Conservation (phyloP, 1,140 invertebrate species). For the Limonius californicus region DNA sequence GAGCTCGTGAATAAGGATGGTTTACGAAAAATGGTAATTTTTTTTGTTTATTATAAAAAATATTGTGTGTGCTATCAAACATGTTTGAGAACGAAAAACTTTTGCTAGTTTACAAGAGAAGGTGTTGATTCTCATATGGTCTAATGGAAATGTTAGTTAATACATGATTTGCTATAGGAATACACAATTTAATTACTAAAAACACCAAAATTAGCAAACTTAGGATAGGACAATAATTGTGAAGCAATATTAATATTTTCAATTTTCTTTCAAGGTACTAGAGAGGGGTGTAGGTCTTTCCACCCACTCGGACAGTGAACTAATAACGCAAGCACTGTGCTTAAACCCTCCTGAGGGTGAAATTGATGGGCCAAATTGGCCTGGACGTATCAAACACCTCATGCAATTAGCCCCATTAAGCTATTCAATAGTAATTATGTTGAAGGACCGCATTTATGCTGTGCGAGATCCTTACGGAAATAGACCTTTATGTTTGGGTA, state of each 20-base stretch:
- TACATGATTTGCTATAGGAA: too few species aligned
- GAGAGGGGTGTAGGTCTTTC: conserved; percentile 87
- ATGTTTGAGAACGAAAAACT: too few species aligned
- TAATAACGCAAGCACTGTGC: conserved; percentile 93
- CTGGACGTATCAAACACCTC: conserved; percentile 82
- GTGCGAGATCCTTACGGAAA: conserved; percentile 95
- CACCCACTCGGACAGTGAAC: conserved; percentile 91
- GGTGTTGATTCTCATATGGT: too few species aligned
- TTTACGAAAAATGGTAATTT: conserved; percentile 66
- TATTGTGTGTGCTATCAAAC: too few species aligned
- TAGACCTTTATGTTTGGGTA: conserved; percentile 89
- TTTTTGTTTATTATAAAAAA: not conserved
- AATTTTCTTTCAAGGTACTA: too few species aligned
- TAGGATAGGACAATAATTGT: not conserved
- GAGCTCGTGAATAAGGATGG: conserved; percentile 91
- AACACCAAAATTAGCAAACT: too few species aligned
- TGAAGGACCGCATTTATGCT: conserved; percentile 90
- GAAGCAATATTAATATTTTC: conserved; percentile 22
- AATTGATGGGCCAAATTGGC: conserved; percentile 86
- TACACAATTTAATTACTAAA: too few species aligned
- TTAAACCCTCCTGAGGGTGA: conserved; percentile 86
- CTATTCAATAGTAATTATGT: conserved; percentile 92
- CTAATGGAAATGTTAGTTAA: too few species aligned
- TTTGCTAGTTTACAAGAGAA: too few species aligned
- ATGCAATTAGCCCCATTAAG: conserved; percentile 88